These are phyloP conservation scores for Zaprionus ornatus DNA, from an alignment of 1,140 invertebrate genomes.

Conservation along the genomic window DNA sequence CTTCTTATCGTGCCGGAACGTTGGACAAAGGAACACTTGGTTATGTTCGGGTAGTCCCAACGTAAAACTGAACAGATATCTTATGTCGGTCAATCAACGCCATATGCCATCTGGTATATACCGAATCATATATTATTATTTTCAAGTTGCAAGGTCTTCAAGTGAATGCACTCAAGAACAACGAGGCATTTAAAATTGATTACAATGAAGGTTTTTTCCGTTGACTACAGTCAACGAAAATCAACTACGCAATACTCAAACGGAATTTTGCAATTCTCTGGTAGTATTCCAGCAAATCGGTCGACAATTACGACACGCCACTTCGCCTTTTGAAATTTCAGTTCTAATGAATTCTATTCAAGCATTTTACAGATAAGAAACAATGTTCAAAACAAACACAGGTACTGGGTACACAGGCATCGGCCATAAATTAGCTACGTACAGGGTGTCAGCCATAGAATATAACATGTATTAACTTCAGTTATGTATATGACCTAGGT, in stretches of 20 bases:
- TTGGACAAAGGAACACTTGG: background rate
- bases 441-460: background rate
- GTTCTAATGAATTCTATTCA: background rate
- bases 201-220: conserved; percentile 2
- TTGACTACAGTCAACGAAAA: background rate
- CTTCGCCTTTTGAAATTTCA: background rate
- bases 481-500: background rate
- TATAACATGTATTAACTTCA: background rate
- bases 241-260: background rate
- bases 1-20: background rate
- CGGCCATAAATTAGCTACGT: background rate
- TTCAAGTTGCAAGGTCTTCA: background rate
- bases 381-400: background rate
- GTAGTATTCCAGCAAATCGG: background rate
- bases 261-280: background rate
- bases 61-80: background rate
- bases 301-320: background rate
- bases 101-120: background rate
- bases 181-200: background rate
- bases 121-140: background rate
- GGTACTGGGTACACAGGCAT: background rate
- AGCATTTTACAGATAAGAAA: background rate
- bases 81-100: background rate
- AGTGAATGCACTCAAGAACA: background rate
- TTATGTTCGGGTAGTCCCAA: background rate